Percentiles rank a stretch among this genome's conserved stretches.
phyloP scores from a whole-genome alignment of 2,888 invertebrate genomes.

The Dicranocentrus wangi region DNA sequence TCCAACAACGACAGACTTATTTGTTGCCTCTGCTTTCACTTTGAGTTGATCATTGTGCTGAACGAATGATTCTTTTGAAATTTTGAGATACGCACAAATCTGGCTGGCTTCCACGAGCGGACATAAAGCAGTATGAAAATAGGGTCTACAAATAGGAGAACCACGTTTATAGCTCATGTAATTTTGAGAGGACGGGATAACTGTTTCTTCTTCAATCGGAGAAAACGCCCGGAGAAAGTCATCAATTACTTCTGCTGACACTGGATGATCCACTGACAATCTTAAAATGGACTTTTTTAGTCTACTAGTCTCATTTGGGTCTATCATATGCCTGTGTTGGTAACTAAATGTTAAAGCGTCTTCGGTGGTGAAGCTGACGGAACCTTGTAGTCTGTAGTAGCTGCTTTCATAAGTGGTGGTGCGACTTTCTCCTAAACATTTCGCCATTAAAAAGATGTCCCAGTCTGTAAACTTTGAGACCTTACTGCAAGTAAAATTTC shows the following conservation, averaged over 20 bases:
- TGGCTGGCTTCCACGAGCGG: no score
- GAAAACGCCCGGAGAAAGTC: constrained; percentile 15
- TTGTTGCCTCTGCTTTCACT: neutral
- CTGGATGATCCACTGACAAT: neutral
- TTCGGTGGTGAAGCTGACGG: constrained; percentile 28
- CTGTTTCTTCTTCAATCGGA: constrained; percentile 10
- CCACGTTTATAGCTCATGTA: neutral
- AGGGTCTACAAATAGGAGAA: no score
- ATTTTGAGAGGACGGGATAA: no score
- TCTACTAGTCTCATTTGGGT: constrained; percentile 9
- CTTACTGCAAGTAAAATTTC: constrained; percentile 33
- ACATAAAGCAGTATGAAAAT: neutral
- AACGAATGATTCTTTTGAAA: neutral
- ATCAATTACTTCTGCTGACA: neutral
- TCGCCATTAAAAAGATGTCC: neutral
- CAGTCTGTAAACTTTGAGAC: constrained; percentile 37
- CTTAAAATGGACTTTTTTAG: constrained; percentile 16
- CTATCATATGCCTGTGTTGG: constrained; percentile 11
- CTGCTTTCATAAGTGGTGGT: constrained; percentile 33
- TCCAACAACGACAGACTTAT: neutral
- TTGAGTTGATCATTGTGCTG: neutral
- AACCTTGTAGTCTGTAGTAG: constrained; percentile 39
- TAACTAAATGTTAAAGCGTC: constrained; percentile 35
- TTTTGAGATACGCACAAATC: no score
- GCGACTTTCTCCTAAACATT: neutral